These are phyloP conservation scores for Patella ulyssiponensis DNA, from an alignment of 2,888 invertebrate species.

Conservation along the genomic window DNA sequence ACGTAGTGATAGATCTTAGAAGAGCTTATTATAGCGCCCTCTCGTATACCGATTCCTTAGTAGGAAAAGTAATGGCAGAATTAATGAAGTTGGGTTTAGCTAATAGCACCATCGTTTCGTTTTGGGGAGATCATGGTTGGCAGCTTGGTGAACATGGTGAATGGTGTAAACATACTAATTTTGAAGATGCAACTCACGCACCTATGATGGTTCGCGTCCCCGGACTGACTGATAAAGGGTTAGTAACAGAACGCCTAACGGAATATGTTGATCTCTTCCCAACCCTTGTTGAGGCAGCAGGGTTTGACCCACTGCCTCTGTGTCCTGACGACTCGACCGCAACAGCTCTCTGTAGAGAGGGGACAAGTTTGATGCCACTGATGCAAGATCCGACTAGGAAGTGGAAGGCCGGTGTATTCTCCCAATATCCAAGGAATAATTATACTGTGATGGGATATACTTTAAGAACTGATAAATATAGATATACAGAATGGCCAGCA, in stretches of 20 bases:
- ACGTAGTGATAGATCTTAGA: conserved; percentile 31
- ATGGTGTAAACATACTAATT: conserved; percentile 54
- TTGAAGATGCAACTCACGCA: conserved; percentile 51
- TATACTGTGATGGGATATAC: conserved; percentile 46
- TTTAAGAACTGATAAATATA: conserved; percentile 42
- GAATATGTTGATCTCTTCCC: conserved; percentile 55
- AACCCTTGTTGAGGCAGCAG: conserved; percentile 49
- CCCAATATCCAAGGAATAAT: conserved; percentile 26
- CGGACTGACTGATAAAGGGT: conserved; percentile 37
- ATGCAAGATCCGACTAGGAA: conserved; percentile 15
- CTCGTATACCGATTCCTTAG: conserved; percentile 40
- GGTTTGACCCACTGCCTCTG: conserved; percentile 20
- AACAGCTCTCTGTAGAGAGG: conserved; percentile 36
- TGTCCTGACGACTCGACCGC: conserved; percentile 31
- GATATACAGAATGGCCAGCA: conserved; percentile 55
- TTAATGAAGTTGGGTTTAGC: conserved; percentile 36
- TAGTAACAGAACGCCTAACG: conserved; percentile 36
- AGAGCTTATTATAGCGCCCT: conserved; percentile 45
- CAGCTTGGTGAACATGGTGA: conserved; percentile 45
- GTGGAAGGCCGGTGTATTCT: conserved; percentile 30
- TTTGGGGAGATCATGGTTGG: conserved; percentile 50
- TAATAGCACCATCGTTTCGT: conserved; percentile 43
- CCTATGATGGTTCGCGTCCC: conserved; percentile 53
- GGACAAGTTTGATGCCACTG: conserved; percentile 38
- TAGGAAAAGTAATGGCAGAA: conserved; percentile 44